Evolutionary conservation across 2,888 invertebrate genomes (phyloP), one percentile per base, ranked within the genome.

Genomic region (Euclidia mi): DNA sequence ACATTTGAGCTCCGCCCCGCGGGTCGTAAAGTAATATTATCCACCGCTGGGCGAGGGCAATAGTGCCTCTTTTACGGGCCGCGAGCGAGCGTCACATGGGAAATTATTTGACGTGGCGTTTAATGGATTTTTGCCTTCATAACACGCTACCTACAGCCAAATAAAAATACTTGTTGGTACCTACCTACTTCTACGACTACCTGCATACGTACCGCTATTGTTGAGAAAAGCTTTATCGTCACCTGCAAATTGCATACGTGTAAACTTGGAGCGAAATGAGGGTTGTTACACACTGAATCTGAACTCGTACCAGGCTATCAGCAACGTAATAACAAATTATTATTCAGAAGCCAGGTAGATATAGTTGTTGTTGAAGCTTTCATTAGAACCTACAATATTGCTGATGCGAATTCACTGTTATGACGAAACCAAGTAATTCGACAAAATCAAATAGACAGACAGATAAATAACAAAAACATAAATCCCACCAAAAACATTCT

Each of bases 91-190:
- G 93, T 92, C 94, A 92, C 94, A 92, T 92, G 94, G 94, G 94
- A 94, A 94, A 94, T 94, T 94, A 94, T 94, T 94, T 94, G 94
- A 94, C 94, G 92, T 92, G 89, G 83, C 92, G 91, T 93, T 94
- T 94, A 94, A 94, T 94, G 94, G 94, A 94, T 94, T 94, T 92
- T 92, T 91, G 93, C 93, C 92, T 91, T 92, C 94, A 93, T 93
- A 93, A 93, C 93, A 92, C 89, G 92, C 91, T 88, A 92, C 89
- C 89, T 89, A 87, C 89, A 81, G 84, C 84, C 88, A 85, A 94
- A 92, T 92, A 92, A 92, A 91, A 91, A 90, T 86, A 85, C 80
- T 80, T 79, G 75, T 77, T 80, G 77, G 59, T 79, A 82, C 68
- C 76, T 76, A 78, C 68, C 64, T 57, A 79, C 75, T 75, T 74